Conservation (phyloP, 37 sponge, comb jelly and placozoan species). For the Crambe crambe region DNA sequence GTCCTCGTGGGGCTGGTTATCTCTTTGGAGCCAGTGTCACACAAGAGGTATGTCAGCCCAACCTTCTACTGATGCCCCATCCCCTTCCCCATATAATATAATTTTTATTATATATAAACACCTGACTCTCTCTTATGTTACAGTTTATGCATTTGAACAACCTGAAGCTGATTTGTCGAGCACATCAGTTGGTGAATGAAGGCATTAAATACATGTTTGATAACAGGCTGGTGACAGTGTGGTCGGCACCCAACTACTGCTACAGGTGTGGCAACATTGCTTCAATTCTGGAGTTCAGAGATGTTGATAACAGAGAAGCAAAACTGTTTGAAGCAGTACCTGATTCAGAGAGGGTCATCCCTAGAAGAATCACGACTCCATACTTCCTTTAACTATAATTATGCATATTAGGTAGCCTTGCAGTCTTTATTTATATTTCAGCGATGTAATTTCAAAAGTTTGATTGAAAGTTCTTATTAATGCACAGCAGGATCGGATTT, state of each 20-base stretch:
- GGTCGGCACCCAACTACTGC: constrained; percentile 99
- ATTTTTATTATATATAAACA: too few relatives aligned
- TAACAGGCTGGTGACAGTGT: constrained; percentile 93
- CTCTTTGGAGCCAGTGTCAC: constrained; percentile 95
- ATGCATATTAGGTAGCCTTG: too few relatives aligned
- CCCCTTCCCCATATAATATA: too few relatives aligned
- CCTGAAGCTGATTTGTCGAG: constrained; percentile 94
- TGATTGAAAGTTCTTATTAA: too few relatives aligned
- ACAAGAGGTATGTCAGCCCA: constrained; percentile 68
- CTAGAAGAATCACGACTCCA: constrained; percentile 87
- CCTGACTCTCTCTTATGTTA: not conserved
- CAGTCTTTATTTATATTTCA: too few relatives aligned
- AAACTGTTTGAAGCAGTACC: constrained; percentile 96
- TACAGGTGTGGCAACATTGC: constrained; percentile 99
- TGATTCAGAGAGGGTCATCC: constrained; percentile 85
- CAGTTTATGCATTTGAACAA: constrained; percentile 96
- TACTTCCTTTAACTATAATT: constrained; percentile 86
- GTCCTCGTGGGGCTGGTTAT: constrained; percentile 99
- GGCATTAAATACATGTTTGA: constrained; percentile 99
- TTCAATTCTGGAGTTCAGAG: constrained; percentile 78
- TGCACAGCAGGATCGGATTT: too few relatives aligned
- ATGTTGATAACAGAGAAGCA: constrained; percentile 58
- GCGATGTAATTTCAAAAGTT: too few relatives aligned
- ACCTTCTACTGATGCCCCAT: too few relatives aligned
- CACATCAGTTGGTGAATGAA: constrained; percentile 98